Evolutionary conservation across 2,113 vertebrate genomes (phyloP), one percentile per base, ranked within the genome.

Genomic region (Amia ocellicauda): DNA sequence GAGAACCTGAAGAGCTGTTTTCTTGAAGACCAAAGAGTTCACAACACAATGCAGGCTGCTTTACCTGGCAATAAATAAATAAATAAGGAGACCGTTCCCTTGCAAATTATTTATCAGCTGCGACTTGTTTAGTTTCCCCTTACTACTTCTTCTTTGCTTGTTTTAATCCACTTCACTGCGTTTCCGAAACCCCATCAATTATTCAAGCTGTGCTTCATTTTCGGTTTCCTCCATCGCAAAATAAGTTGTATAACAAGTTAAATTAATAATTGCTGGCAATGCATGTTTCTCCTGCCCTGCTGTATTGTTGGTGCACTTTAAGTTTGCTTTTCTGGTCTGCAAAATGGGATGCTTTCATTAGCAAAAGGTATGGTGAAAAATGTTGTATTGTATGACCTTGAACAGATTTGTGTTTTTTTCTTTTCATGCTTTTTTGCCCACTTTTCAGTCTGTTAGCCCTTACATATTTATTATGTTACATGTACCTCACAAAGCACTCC

Each of bases 181-280:
- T 36, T 53, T 19, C 36, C 27, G 17, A 16, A 11, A 54, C 40
- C 36, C 50, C 16, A 26, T 41, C 42, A 45, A 64, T 49, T 43
- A 55, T 56, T 29, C 22, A 55, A n/a, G 22, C 52, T 45, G 31
- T 22, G 16, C 40, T 7, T 56, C 41, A 29, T 27, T 16, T 54
- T n/a, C 27, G 29, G n/a, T n/a, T 26, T 17, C 62, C n/a, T 19
- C 52, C 53, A 5, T 17, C n/a, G 16, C 19, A 20, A 53, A 62
- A 29, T 10, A 36, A 26, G 22, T 63, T 43, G 20, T 16, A 23
- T 54, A 56, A 36, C 52, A 47, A 26, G n/a, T 20, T 27, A 49
- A 28, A 57, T 58, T 26, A 58, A 64, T 56, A n/a, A 57, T 47
- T 16, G 40, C 42, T 20, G 52, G 19, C 24, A 49, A 29, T 31